Base-by-base conservation (phyloP, 2,888 invertebrate genomes). In the Andrena praecox region DNA sequence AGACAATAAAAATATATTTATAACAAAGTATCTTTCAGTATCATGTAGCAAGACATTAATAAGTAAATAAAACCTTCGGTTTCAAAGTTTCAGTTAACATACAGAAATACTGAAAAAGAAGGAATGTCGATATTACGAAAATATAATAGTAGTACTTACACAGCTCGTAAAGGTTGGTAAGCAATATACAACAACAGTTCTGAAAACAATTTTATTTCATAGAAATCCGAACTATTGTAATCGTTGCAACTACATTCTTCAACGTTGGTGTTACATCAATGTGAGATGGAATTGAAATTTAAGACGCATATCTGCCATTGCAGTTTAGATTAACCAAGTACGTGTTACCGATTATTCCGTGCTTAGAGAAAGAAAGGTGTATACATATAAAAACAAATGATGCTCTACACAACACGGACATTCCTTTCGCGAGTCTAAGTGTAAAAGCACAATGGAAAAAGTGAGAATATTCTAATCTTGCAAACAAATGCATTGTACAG, bases 201-300 rank as follows among this genome's bases (percentile, higher is more conserved):
- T 89, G 89, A 91, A 92, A 92, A 92, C 91, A 92, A 90, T 89
- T 92, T 92, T 91, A 92, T 92, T 91, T 87, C 83, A 87, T 91
- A 91, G 89, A 92, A 92, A 91, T 89, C 85, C 88, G 86, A 87
- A 87, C 88, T 90, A 87, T 83, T 87, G 87, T 76, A 88, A 88
- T 84, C 83, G 82, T 85, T 89, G 87, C 77, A 89, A 85, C 80
- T 89, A 90, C 90, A 90, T 88, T 89, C 87, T 89, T 86, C 85
- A 86, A 85, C 72, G n/a, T 75, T 85, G 66, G 68, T 85, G 77
- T 82, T 85, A 82, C 75, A 85, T 82, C 62, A 72, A 56, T 76
- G 24, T 72, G 63, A 77, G 52, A 67, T 68, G 73, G 16, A 73
- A 68, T 77, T 70, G 0, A 75, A 42, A 69, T 73, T 72, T 85